phyloP scores from a whole-genome alignment of 2,797 vertebrate species.

The Novumbra hubbsi region DNA sequence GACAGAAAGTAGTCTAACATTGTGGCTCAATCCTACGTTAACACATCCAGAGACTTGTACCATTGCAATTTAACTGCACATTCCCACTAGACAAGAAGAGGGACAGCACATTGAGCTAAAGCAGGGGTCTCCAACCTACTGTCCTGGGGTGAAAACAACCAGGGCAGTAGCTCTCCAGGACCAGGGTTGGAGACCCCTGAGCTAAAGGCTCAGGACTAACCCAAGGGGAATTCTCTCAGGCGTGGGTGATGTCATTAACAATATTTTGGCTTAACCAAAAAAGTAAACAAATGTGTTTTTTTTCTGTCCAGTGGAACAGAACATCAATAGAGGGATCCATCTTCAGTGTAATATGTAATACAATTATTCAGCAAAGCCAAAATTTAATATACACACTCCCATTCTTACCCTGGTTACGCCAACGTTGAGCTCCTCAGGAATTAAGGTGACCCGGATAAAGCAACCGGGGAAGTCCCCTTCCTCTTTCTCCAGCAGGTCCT shows the following conservation, averaged over 20 bases:
- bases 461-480: constrained; percentile 90
- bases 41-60: constrained; percentile 1
- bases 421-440: constrained; percentile 88
- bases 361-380: neutral
- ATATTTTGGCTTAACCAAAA: neutral
- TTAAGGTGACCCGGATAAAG: constrained; percentile 88
- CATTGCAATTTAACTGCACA: constrained; percentile 45
- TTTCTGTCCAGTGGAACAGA: neutral
- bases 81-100: constrained; percentile 22
- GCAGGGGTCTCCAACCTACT: no score
- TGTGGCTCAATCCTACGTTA: neutral
- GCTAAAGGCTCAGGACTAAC: constrained; percentile 26
- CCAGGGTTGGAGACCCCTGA: no score
- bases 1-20: neutral
- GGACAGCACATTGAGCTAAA: constrained; percentile 26
- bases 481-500: constrained; percentile 94
- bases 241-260: neutral
- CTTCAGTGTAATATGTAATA: neutral
- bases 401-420: constrained; percentile 87
- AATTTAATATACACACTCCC: neutral
- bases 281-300: neutral
- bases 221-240: neutral
- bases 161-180: no score
- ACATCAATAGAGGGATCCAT: neutral
- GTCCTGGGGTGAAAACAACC: no score